Percentiles rank a stretch among this genome's conserved stretches.
These are phyloP conservation scores for Callocephalon fimbriatum DNA, from an alignment of 2,113 vertebrate species.

Conservation along the genomic window DNA sequence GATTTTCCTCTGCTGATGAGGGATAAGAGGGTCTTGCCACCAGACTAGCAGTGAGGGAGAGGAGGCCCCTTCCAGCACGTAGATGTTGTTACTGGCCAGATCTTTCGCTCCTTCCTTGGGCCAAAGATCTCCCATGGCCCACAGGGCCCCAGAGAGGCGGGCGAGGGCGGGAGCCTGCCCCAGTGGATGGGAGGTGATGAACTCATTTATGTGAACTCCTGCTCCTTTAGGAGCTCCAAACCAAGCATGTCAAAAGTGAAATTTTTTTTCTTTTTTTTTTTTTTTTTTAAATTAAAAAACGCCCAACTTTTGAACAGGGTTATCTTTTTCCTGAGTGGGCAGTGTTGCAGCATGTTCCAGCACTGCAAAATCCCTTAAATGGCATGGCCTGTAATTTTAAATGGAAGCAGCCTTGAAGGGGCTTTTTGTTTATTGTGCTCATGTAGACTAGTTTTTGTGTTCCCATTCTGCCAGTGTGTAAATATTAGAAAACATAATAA, in stretches of 20 bases:
- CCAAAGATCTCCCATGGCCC: background rate
- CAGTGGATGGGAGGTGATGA: background rate
- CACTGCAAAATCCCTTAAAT: background rate
- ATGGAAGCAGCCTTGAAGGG: background rate
- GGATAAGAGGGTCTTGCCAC: constrained; percentile 61
- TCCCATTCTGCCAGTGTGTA: background rate
- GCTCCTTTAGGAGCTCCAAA: background rate
- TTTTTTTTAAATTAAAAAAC: background rate
- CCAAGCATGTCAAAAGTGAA: background rate
- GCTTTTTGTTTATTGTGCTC: background rate
- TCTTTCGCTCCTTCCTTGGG: background rate
- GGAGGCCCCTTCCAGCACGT: background rate
- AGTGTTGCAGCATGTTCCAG: background rate
- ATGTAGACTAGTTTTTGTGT: background rate
- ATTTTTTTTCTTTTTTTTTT: background rate
- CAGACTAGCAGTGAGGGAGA: background rate
- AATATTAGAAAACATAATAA: background rate
- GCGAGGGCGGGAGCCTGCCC: background rate
- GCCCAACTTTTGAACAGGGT: rapidly evolving
- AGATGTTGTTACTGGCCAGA: background rate
- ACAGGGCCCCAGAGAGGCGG: background rate
- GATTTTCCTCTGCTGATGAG: constrained; percentile 57
- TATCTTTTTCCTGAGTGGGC: background rate
- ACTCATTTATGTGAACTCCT: background rate
- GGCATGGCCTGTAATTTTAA: background rate